These are phyloP conservation scores for Orestias chungarensis DNA, from an alignment of 2,797 vertebrate genomes.

Conservation along the genomic window DNA sequence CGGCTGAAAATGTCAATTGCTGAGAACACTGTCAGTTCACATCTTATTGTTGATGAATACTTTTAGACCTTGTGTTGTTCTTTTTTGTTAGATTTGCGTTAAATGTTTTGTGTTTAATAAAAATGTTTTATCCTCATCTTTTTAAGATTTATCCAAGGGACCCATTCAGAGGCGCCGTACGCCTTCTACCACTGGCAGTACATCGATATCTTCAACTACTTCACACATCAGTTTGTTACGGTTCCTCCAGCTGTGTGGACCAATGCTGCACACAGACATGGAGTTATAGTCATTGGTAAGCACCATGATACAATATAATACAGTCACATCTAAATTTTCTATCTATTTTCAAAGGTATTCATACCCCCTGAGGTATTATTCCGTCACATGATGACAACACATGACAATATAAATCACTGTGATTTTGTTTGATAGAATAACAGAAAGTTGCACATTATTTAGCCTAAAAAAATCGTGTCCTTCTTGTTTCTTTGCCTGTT, in stretches of 20 bases:
- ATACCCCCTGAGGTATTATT: background rate
- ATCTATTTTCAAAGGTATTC: background rate
- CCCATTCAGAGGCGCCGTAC: conserved; percentile 75
- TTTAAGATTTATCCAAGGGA: conserved; percentile 90
- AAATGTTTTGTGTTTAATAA: too few relatives aligned
- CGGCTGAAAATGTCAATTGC: too few relatives aligned
- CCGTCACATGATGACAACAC: background rate
- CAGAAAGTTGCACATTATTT: background rate
- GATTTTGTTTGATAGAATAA: background rate
- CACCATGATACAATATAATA: background rate
- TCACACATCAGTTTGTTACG: conserved; percentile 89
- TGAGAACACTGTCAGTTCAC: too few relatives aligned
- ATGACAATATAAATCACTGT: background rate
- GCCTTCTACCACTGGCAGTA: conserved; percentile 95
- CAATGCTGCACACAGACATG: conserved; percentile 88
- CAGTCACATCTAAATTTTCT: background rate
- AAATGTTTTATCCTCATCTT: too few relatives aligned
- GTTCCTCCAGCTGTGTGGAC: conserved; percentile 93
- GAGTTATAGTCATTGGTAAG: conserved; percentile 89
- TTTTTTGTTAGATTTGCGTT: too few relatives aligned
- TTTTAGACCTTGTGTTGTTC: too few relatives aligned
- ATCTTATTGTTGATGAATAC: too few relatives aligned
- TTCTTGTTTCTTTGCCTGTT: too few relatives aligned
- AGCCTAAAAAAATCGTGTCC: too few relatives aligned
- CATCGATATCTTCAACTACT: conserved; percentile 96